Conservation (phyloP, 2,797 vertebrate genomes). For the Amphiprion clarkii region DNA sequence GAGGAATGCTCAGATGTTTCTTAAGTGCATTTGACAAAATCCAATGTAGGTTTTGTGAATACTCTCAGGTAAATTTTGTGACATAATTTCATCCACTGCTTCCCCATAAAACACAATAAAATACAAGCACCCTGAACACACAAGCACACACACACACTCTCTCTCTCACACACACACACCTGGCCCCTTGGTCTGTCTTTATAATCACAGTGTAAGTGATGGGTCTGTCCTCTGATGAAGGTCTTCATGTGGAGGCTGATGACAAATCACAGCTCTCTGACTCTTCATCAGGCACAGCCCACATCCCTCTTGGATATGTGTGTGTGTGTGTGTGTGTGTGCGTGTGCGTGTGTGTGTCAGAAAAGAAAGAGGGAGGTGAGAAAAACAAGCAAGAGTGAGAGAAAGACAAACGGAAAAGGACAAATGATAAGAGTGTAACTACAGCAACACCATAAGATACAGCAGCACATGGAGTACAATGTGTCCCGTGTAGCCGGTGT, state of each 20-base stretch:
- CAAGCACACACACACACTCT: neutral
- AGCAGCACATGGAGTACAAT: constrained; percentile 1
- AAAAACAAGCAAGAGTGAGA: neutral
- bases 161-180: constrained; percentile 9
- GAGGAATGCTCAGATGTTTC: neutral
- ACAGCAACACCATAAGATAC: constrained; percentile 13
- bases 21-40: constrained; percentile 12
- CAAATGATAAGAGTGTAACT: constrained; percentile 9
- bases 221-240: constrained; percentile 79
- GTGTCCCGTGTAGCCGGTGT: neutral
- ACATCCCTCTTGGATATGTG: constrained; percentile 49
- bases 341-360: constrained; percentile 9
- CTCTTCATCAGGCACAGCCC: constrained; percentile 67
- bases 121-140: neutral
- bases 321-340: constrained; percentile 14
- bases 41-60: neutral
- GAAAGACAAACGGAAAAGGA: constrained; percentile 10
- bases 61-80: constrained; percentile 7
- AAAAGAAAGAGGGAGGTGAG: neutral
- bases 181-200: constrained; percentile 61
- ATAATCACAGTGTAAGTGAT: constrained; percentile 73
- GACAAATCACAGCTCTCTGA: constrained; percentile 77
- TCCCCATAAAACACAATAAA: constrained; percentile 23
- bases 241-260: constrained; percentile 76
- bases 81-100: constrained; percentile 9